Conservation (phyloP, 2,797 vertebrate species). For the Prunella strophiata region DNA sequence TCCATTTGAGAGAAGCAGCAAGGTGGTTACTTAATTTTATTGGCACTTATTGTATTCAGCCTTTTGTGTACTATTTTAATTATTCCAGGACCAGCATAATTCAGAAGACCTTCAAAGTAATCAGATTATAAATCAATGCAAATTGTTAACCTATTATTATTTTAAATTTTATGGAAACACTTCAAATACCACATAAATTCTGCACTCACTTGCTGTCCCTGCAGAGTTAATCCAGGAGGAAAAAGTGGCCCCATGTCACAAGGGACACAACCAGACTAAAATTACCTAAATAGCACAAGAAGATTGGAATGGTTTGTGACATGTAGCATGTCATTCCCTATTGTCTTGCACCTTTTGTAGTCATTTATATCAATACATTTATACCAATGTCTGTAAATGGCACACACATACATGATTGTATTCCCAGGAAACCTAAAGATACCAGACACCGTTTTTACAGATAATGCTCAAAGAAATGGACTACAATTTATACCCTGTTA, state of each 20-base stretch:
- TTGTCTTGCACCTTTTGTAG: constrained; percentile 28
- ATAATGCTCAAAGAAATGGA: neutral
- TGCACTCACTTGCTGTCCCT: neutral
- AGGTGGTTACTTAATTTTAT: neutral
- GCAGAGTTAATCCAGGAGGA: neutral
- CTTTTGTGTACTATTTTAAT: constrained; percentile 16
- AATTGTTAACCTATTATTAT: constrained; percentile 28
- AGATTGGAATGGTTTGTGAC: constrained; percentile 13
- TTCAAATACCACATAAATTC: constrained; percentile 5
- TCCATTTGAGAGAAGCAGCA: neutral
- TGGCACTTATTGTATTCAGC: neutral
- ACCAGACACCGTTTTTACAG: neutral
- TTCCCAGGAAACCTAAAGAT: neutral
- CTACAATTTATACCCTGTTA: neutral
- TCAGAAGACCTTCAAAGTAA: neutral
- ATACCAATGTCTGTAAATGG: neutral
- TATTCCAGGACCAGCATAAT: neutral
- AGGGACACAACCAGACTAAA: neutral
- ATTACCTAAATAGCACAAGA: neutral
- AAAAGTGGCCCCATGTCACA: neutral
- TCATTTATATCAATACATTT: neutral
- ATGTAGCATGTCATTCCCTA: neutral
- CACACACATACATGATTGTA: neutral
- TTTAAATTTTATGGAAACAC: neutral
- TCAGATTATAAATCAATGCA: neutral